These are phyloP conservation scores for Catharus bicknelli DNA, from an alignment of 2,113 vertebrate genomes.

Conservation along the genomic window DNA sequence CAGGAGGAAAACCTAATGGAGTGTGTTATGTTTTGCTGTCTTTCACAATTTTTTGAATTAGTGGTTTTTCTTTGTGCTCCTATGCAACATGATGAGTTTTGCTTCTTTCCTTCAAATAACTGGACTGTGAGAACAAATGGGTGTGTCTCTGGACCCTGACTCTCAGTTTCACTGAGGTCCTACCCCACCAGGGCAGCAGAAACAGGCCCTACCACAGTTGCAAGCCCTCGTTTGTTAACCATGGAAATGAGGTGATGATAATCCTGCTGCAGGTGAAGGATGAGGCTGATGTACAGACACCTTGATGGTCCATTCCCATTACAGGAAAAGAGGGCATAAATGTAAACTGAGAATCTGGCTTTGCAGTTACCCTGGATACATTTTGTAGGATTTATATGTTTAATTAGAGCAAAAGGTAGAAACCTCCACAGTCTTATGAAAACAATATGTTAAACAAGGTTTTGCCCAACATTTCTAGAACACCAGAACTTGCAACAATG, in stretches of 20 bases:
- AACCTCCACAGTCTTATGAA: background rate
- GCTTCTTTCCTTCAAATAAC: background rate
- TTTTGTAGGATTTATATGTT: slow-evolving; percentile 22
- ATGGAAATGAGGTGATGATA: background rate
- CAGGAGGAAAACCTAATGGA: background rate
- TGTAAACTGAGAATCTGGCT: background rate
- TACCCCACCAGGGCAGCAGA: background rate
- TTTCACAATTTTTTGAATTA: background rate
- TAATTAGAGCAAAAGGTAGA: slow-evolving; percentile 15
- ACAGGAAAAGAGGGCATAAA: background rate
- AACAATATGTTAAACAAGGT: background rate
- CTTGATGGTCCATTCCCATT: background rate
- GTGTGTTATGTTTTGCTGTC: background rate
- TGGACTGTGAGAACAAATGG: background rate
- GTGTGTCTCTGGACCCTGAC: background rate
- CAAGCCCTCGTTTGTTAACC: background rate
- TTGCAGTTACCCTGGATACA: background rate
- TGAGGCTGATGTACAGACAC: background rate
- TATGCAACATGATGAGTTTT: background rate
- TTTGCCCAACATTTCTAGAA: background rate
- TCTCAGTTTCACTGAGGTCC: background rate
- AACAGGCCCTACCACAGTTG: background rate
- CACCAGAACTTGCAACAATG: background rate
- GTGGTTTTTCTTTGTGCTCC: background rate
- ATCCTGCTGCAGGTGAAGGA: background rate